Evolutionary conservation across 2,888 invertebrate species (phyloP).

Genomic region (Athalia cordata): DNA sequence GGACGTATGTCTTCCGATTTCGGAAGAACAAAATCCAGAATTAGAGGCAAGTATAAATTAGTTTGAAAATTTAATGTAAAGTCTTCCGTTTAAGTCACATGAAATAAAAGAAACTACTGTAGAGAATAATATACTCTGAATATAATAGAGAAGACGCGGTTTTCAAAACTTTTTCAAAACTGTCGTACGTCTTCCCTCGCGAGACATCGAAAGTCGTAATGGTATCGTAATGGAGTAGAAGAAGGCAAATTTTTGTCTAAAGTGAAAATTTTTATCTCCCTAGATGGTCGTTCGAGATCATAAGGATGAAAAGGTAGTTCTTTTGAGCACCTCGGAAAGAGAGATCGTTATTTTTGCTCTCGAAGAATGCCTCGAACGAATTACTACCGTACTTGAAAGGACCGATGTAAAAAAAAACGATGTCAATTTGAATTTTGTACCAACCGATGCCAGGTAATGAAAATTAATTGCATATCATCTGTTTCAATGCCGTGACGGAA

Average conservation of each 20-base stretch:
- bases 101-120: too few species aligned
- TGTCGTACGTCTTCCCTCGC: constrained; percentile 25
- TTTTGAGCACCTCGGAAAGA: constrained; percentile 26
- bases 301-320: background rate
- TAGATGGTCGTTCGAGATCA: constrained; percentile 10
- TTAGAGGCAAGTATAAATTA: too few species aligned
- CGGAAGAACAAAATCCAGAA: too few species aligned
- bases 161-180: constrained; percentile 23
- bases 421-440: constrained; percentile 28
- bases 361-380: constrained; percentile 32
- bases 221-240: constrained; percentile 2
- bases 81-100: too few species aligned
- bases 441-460: constrained; percentile 19
- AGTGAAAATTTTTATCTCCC: constrained; percentile 32
- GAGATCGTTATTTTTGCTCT: constrained; percentile 10
- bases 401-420: constrained; percentile 21
- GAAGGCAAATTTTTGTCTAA: constrained; percentile 34
- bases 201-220: constrained; percentile 4
- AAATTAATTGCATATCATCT: background rate
- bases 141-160: background rate
- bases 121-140: background rate
- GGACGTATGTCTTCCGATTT: too few species aligned
- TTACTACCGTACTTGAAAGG: constrained; percentile 14
- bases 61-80: too few species aligned
- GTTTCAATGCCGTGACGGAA: background rate